Evolutionary conservation across 2,888 invertebrate genomes (phyloP), one percentile per base, ranked within the genome.

Genomic region (Pegoplata infirma): DNA sequence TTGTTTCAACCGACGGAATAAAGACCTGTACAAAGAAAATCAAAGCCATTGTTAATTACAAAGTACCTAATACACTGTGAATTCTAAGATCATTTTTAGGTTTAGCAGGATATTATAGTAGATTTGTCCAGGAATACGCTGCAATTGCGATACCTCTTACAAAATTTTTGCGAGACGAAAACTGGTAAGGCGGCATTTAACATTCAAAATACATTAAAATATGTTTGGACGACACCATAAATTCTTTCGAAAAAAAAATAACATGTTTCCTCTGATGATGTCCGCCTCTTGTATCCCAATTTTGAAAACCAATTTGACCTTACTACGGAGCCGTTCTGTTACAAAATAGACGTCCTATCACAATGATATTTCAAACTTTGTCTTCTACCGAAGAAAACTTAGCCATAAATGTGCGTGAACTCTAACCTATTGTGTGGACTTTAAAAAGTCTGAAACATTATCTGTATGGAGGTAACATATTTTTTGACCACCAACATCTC

Each of bases 261-360:
- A 25, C 44, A 72, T 44, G 46, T 75, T n/a, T 16, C 44, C 10
- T 72, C 56, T 8, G 75, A 75, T 25, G 59, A 78, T 25, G 64
- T 68, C 2, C 56, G 69, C 36, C 32, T 80, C 6, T 16, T 55
- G 14, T 75, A 78, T 44, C 76, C 78, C 23, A 68, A 81, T 36
- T 81, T 21, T 58, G 59, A 59, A 14, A 80, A 78, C 6, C 63
- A 68, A 8, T 80, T 76, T 55, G 61, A 75, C 16, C 19, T 79
- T 3, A 79, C 79, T 8, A 76, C 78, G 0, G 68, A 3, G 68
- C 73, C 0, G 73, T 68, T 16, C 32, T 63, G 14, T 63, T 23
- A 23, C 51, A 51, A 12, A 12, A 4, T 1, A 23, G 51, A 51
- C 6, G 51, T 4, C 51, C 51, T 12, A 51, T 51, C 2, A 51